A percentile compares a stretch with the other conserved stretches of the same genome.
These are phyloP conservation scores for Nesidiocoris tenuis DNA, from an alignment of 2,888 invertebrate species.

Conservation along the genomic window DNA sequence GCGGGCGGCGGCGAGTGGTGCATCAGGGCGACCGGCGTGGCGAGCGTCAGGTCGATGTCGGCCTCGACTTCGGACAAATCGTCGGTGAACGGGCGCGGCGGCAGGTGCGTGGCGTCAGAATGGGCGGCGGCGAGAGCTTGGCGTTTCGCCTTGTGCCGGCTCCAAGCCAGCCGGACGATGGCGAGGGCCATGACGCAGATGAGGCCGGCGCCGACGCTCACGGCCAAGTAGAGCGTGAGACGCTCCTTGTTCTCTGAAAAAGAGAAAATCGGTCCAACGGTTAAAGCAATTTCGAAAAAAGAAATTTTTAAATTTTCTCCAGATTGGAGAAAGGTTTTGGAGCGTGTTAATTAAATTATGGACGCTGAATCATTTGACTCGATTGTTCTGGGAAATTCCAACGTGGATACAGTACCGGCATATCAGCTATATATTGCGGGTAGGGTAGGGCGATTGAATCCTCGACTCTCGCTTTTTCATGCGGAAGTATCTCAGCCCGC, in stretches of 20 bases:
- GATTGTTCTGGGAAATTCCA: too few relatives aligned
- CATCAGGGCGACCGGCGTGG: conserved; percentile 60
- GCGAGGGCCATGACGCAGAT: conserved; percentile 71
- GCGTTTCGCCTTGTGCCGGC: conserved; percentile 66
- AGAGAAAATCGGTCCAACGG: too few relatives aligned
- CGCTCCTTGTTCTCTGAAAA: conserved; percentile 72
- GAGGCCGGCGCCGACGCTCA: conserved; percentile 70
- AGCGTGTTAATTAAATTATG: too few relatives aligned
- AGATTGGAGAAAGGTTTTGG: too few relatives aligned
- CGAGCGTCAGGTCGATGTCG: conserved; percentile 72
- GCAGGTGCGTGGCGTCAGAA: conserved; percentile 47
- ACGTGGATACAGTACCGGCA: too few relatives aligned
- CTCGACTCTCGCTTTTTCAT: too few relatives aligned
- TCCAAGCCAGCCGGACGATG: conserved; percentile 69
- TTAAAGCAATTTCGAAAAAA: too few relatives aligned
- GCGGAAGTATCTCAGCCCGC: too few relatives aligned
- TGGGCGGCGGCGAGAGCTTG: conserved; percentile 23
- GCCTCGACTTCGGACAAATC: conserved; percentile 84
- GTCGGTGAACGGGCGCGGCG: conserved; percentile 64
- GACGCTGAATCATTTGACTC: too few relatives aligned
- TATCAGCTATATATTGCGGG: too few relatives aligned
- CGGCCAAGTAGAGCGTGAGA: conserved; percentile 79
- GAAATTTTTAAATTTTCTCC: too few relatives aligned
- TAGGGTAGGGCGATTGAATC: too few relatives aligned
- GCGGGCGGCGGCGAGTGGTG: conserved; percentile 52